phyloP scores from a whole-genome alignment of 2,888 invertebrate species.

The Gortyna flavago region DNA sequence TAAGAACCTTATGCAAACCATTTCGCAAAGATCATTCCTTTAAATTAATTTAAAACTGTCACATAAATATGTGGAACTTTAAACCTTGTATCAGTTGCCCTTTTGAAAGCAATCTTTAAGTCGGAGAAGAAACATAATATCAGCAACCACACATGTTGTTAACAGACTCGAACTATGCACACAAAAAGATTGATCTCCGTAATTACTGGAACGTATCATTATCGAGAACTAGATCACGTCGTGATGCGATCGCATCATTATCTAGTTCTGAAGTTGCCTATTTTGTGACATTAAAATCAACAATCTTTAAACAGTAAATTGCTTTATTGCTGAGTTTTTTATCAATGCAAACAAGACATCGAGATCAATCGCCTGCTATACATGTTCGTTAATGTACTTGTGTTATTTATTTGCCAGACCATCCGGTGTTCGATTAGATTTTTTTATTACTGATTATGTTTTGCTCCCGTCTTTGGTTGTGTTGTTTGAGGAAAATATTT shows the following conservation, averaged over 20 bases:
- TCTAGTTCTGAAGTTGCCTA: slow-evolving; percentile 57
- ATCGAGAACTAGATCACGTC: slow-evolving; percentile 62
- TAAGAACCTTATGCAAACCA: slow-evolving; percentile 15
- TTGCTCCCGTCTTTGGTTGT: slow-evolving; percentile 48
- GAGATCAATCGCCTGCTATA: slow-evolving; percentile 62
- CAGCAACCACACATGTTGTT: slow-evolving; percentile 59
- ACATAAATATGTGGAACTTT: slow-evolving; percentile 33
- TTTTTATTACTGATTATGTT: slow-evolving; percentile 65
- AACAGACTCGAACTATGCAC: slow-evolving; percentile 43
- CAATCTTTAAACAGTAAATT: slow-evolving; percentile 63
- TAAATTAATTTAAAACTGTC: slow-evolving; percentile 30
- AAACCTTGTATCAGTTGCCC: slow-evolving; percentile 40
- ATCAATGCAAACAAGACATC: slow-evolving; percentile 56
- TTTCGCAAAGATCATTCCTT: slow-evolving; percentile 23
- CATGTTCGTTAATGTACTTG: slow-evolving; percentile 63
- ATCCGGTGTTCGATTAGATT: slow-evolving; percentile 67
- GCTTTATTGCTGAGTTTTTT: slow-evolving; percentile 63
- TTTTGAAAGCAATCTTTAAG: slow-evolving; percentile 38
- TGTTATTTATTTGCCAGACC: slow-evolving; percentile 66
- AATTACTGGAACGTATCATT: slow-evolving; percentile 67
- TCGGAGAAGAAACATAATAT: slow-evolving; percentile 40
- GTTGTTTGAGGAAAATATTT: slow-evolving; percentile 9
- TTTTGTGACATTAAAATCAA: slow-evolving; percentile 69
- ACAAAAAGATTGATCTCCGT: slow-evolving; percentile 62
- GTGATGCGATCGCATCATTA: slow-evolving; percentile 61